These are phyloP conservation scores for Xyrichtys novacula DNA, from an alignment of 2,797 vertebrate genomes.

Conservation along the genomic window DNA sequence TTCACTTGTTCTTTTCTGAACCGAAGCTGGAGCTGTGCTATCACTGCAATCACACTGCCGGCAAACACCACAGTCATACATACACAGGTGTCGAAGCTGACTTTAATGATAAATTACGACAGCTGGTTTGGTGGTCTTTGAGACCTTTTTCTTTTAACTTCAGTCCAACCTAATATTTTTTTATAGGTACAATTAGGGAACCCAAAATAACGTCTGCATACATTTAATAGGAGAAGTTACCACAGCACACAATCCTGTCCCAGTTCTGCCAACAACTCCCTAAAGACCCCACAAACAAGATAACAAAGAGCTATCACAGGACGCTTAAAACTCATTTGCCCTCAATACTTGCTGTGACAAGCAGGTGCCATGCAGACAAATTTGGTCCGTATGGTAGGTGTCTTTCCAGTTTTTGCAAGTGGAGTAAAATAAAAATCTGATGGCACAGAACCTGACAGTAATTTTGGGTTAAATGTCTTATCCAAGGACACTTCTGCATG, in stretches of 20 bases:
- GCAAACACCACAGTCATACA: not conserved
- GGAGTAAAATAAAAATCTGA: too few relatives aligned
- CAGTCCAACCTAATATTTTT: conserved; percentile 68
- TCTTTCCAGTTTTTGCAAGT: too few relatives aligned
- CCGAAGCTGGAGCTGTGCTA: conserved; percentile 5
- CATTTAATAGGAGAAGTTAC: conserved; percentile 71
- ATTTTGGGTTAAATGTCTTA: too few relatives aligned
- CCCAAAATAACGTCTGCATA: conserved; percentile 71
- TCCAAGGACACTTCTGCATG: too few relatives aligned
- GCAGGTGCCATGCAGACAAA: conserved; percentile 53
- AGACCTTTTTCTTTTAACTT: conserved; percentile 55
- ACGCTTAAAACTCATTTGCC: conserved; percentile 65
- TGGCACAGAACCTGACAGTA: too few relatives aligned
- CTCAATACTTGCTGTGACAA: conserved; percentile 66
- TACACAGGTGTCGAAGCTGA: conserved; percentile 32
- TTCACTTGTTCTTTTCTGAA: conserved; percentile 19
- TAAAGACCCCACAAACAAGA: conserved; percentile 74
- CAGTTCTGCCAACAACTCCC: conserved; percentile 78
- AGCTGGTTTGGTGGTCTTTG: conserved; percentile 39
- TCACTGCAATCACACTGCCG: conserved; percentile 14
- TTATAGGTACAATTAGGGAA: conserved; percentile 55
- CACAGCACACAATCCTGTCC: conserved; percentile 62
- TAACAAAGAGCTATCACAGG: conserved; percentile 62
- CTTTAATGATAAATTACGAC: conserved; percentile 44
- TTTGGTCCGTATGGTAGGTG: conserved; percentile 66